Conservation (phyloP, 2,797 vertebrate species). For the Spheniscus humboldti region DNA sequence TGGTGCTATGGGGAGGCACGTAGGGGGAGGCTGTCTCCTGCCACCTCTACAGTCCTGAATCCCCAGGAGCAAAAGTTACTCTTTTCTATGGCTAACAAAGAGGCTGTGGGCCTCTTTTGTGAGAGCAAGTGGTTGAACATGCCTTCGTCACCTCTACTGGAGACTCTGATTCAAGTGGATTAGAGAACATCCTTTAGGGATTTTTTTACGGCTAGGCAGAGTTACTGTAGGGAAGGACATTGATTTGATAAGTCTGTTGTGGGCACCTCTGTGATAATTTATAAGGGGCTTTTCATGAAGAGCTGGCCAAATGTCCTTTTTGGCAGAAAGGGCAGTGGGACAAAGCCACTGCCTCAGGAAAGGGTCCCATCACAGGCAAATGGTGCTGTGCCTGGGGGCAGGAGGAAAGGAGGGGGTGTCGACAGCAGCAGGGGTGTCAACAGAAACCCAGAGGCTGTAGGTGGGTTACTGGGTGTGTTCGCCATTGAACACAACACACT, state of each 20-base stretch:
- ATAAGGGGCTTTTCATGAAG: background rate
- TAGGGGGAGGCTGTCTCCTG: background rate
- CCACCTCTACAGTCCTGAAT: background rate
- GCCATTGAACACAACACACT: background rate
- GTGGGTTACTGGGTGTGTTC: background rate
- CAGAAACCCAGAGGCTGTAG: background rate
- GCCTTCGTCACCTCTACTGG: background rate
- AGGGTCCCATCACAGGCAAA: background rate
- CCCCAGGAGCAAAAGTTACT: background rate
- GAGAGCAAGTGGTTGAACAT: background rate
- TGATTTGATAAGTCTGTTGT: background rate
- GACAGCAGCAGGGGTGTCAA: background rate
- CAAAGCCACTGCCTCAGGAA: background rate
- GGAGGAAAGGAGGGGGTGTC: background rate
- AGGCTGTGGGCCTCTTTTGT: background rate
- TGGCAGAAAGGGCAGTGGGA: background rate
- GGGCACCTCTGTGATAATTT: background rate
- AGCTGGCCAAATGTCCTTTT: background rate
- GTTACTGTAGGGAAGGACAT: background rate
- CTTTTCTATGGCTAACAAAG: background rate
- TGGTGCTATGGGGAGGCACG: accelerated
- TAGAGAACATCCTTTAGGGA: background rate
- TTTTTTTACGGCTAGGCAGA: background rate
- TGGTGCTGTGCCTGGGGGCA: background rate
- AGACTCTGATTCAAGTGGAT: background rate